Evolutionary conservation across 2,797 vertebrate species (phyloP).

Genomic region (Diplodus sargus): DNA sequence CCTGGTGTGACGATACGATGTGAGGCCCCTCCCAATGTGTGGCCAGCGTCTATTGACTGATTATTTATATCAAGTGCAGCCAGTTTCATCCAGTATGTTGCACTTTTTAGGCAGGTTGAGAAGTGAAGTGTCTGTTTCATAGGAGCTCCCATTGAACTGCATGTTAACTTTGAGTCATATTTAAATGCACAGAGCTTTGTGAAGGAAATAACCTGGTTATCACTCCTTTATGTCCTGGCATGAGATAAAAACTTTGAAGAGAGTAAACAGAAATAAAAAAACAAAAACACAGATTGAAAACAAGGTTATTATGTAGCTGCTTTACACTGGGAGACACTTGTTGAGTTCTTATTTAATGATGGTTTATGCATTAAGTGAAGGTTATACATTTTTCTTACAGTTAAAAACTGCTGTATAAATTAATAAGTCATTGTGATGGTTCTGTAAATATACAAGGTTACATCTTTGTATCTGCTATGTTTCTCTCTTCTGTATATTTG

Average conservation of each 20-base stretch:
- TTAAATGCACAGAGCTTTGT: slow-evolving; percentile 36
- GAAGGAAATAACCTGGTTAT: slow-evolving; percentile 35
- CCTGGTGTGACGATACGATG: slow-evolving; percentile 73
- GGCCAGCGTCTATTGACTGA: slow-evolving; percentile 54
- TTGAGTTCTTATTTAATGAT: slow-evolving; percentile 51
- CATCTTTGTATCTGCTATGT: slow-evolving; percentile 79
- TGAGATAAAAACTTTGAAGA: slow-evolving; percentile 28
- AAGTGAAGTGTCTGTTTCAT: slow-evolving; percentile 38
- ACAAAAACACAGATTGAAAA: slow-evolving; percentile 4
- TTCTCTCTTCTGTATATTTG: slow-evolving; percentile 83
- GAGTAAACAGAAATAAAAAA: slow-evolving; percentile 12
- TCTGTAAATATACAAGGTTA: slow-evolving; percentile 82
- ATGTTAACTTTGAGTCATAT: slow-evolving; percentile 48
- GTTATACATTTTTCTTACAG: slow-evolving; percentile 64
- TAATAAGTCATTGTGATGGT: slow-evolving; percentile 66
- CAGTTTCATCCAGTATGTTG: slow-evolving; percentile 51
- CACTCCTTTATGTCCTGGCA: slow-evolving; percentile 15
- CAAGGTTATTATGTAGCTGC: slow-evolving; percentile 65
- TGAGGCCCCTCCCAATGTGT: slow-evolving; percentile 45
- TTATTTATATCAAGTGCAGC: slow-evolving; percentile 47
- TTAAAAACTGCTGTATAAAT: slow-evolving; percentile 77
- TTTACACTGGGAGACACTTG: slow-evolving; percentile 56
- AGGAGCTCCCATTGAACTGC: slow-evolving; percentile 48
- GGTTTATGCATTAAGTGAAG: slow-evolving; percentile 60
- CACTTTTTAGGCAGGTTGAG: slow-evolving; percentile 43